A percentile compares a stretch with the other conserved stretches of the same genome.
Conservation (phyloP, 2,888 invertebrate species). For the Pristionchus exspectatus region DNA sequence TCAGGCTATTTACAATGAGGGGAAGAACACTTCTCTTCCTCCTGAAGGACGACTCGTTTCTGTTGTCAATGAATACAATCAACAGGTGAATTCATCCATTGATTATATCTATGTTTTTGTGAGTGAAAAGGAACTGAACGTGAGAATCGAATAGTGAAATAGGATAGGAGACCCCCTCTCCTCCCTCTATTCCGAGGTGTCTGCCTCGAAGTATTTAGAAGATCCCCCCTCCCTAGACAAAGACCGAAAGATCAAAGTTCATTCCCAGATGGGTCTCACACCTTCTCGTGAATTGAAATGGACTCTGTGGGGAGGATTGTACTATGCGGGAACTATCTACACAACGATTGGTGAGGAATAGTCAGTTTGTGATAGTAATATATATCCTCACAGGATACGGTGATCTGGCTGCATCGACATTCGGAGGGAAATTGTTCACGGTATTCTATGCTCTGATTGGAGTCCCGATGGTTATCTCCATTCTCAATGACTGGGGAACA, state of each 20-base stretch:
- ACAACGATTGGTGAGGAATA: constrained; percentile 82
- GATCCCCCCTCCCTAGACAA: not conserved
- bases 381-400: constrained; percentile 83
- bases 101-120: not conserved
- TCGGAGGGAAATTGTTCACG: constrained; percentile 89
- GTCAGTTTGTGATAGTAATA: not conserved
- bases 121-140: constrained; percentile 24
- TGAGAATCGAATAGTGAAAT: not conserved
- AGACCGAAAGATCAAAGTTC: not conserved
- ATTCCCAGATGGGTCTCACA: constrained; percentile 62
- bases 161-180: not conserved
- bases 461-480: constrained; percentile 94
- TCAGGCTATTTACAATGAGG: constrained; percentile 48
- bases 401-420: constrained; percentile 92
- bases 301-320: constrained; percentile 80
- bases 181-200: not conserved
- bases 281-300: constrained; percentile 66
- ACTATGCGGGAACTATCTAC: constrained; percentile 80
- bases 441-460: constrained; percentile 95
- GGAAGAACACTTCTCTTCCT: constrained; percentile 35
- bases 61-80: constrained; percentile 53
- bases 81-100: constrained; percentile 46
- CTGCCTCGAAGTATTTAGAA: not conserved
- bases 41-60: constrained; percentile 20
- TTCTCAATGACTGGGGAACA: constrained; percentile 95